phyloP scores from a whole-genome alignment of 1,140 invertebrate species.

The Protaetia brevitarsis region DNA sequence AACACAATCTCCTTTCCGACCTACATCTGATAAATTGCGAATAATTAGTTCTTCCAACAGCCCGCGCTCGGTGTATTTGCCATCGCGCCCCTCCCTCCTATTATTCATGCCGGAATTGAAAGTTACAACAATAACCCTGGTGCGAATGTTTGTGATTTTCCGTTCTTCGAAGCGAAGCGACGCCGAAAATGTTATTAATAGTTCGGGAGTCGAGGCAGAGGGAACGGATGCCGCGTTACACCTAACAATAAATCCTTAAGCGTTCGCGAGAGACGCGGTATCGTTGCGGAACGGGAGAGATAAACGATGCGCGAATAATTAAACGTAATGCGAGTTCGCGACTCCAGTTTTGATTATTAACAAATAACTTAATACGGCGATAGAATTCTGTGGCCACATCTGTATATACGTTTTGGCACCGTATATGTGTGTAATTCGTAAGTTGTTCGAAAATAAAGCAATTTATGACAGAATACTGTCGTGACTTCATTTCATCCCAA shows the following conservation, averaged over 20 bases:
- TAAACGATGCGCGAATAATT: slow-evolving; percentile 1
- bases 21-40: not conserved
- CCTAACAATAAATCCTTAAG: not conserved
- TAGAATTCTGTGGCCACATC: too few species aligned
- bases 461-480: too few species aligned
- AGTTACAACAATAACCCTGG: not conserved
- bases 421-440: too few species aligned
- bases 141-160: not conserved
- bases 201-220: not conserved
- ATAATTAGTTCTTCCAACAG: not conserved
- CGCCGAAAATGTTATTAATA: not conserved
- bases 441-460: too few species aligned
- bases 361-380: too few species aligned
- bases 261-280: not conserved
- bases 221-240: not conserved
- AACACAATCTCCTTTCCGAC: too few species aligned
- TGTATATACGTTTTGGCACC: too few species aligned
- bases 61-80: not conserved
- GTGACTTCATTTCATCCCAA: too few species aligned
- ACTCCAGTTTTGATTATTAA: too few species aligned
- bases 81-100: not conserved
- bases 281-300: not conserved
- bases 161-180: not conserved
- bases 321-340: not conserved
- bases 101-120: not conserved